A percentile compares a stretch with the other conserved stretches of the same genome.
Conservation (phyloP, 1,140 invertebrate species). For the Wasmannia auropunctata region DNA sequence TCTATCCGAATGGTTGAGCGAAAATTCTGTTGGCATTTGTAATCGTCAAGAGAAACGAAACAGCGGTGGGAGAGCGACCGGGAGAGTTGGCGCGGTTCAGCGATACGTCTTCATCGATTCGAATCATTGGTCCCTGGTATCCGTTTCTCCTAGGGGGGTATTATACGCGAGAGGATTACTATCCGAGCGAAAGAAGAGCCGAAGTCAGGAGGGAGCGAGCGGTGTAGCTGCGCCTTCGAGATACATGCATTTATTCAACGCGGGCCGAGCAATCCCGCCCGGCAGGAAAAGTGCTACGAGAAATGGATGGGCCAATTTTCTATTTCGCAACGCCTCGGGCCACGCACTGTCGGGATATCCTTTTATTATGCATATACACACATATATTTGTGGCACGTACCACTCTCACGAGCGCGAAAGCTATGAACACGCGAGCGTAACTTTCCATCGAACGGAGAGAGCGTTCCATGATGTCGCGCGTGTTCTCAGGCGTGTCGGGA, state of each 20-base stretch:
- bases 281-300: slow-evolving; percentile 75
- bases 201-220: slow-evolving; percentile 51
- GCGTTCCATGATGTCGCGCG: slow-evolving; percentile 27
- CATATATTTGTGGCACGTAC: slow-evolving; percentile 37
- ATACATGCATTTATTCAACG: slow-evolving; percentile 80
- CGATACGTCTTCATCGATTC: slow-evolving; percentile 45
- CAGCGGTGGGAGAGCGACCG: background rate
- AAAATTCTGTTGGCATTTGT: slow-evolving; percentile 32
- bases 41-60: slow-evolving; percentile 26
- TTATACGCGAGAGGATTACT: slow-evolving; percentile 42
- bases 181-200: slow-evolving; percentile 46
- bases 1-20: background rate
- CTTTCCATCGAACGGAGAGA: slow-evolving; percentile 10
- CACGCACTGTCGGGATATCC: slow-evolving; percentile 67
- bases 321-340: slow-evolving; percentile 71
- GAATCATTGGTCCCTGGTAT: slow-evolving; percentile 55
- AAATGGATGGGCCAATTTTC: slow-evolving; percentile 82
- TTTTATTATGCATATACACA: slow-evolving; percentile 59
- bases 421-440: slow-evolving; percentile 17
- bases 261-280: slow-evolving; percentile 70
- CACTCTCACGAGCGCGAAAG: background rate
- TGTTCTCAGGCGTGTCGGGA: background rate
- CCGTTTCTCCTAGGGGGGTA: slow-evolving; percentile 20
- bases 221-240: slow-evolving; percentile 66
- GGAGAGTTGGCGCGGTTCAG: slow-evolving; percentile 23